A percentile compares a stretch with the other conserved stretches of the same genome.
Conservation (phyloP, 2,797 vertebrate species). For the Geotrypetes seraphini region DNA sequence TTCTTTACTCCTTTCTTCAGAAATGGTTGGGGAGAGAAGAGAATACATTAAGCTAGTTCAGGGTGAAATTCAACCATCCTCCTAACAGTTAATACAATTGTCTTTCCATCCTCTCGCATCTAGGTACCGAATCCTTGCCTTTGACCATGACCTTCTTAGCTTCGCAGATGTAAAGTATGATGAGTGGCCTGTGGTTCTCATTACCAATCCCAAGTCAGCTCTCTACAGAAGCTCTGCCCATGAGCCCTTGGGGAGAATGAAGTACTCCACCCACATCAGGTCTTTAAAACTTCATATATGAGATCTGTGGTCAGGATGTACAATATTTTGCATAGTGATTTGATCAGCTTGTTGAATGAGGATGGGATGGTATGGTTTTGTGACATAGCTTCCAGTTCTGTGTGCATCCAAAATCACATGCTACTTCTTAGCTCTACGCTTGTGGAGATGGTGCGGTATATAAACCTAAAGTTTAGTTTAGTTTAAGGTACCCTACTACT, state of each 20-base stretch:
- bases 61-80: not conserved
- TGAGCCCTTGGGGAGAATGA: slow-evolving; percentile 76
- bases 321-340: too few species aligned
- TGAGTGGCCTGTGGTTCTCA: slow-evolving; percentile 83
- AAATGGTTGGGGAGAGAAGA: slow-evolving; percentile 1
- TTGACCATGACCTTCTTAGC: slow-evolving; percentile 92
- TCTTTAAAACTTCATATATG: too few species aligned
- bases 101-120: slow-evolving; percentile 10
- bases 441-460: too few species aligned
- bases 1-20: too few species aligned
- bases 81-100: rapidly evolving
- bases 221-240: slow-evolving; percentile 75
- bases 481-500: too few species aligned
- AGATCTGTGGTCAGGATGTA: too few species aligned
- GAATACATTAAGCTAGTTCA: not conserved
- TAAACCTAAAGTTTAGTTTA: too few species aligned
- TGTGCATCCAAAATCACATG: too few species aligned
- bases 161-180: slow-evolving; percentile 82
- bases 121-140: slow-evolving; percentile 83
- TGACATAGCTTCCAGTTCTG: too few species aligned
- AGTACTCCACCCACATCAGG: slow-evolving; percentile 87
- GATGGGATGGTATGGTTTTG: too few species aligned
- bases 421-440: too few species aligned
- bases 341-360: too few species aligned
- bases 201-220: slow-evolving; percentile 90